Percentiles rank a stretch among this genome's conserved stretches.
Conservation (phyloP, 2,113 vertebrate species). For the Excalfactoria chinensis region DNA sequence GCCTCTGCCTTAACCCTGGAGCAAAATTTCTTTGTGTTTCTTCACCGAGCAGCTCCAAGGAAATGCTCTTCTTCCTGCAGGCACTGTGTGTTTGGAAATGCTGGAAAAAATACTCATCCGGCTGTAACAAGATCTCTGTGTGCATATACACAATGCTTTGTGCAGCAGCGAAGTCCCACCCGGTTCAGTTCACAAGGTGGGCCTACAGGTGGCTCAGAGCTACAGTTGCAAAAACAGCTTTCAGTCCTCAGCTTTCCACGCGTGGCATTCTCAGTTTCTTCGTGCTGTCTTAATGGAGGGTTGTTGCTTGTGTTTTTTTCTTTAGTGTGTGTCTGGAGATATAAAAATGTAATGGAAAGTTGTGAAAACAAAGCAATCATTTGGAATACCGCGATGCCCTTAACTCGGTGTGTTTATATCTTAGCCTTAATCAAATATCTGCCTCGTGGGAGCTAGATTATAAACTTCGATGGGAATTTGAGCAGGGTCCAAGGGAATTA, state of each 20-base stretch:
- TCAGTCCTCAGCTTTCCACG: neutral
- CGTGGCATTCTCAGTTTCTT: neutral
- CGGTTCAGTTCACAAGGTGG: neutral
- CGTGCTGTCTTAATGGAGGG: neutral
- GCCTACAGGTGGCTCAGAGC: neutral
- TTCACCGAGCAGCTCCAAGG: accelerated
- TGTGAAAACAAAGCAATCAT: neutral
- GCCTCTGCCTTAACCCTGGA: accelerated
- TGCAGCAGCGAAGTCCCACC: neutral
- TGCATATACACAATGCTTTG: neutral
- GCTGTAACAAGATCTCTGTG: neutral
- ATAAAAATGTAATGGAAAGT: neutral
- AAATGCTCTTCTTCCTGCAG: neutral
- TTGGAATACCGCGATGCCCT: accelerated
- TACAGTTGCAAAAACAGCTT: neutral
- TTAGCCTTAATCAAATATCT: neutral
- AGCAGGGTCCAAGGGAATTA: neutral
- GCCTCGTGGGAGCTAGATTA: neutral
- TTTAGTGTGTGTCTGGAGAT: neutral
- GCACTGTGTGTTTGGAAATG: neutral
- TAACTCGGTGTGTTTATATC: neutral
- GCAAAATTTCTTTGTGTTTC: neutral
- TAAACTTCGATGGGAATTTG: neutral
- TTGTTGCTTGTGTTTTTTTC: neutral
- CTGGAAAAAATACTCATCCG: neutral